Conservation (phyloP, 2,113 vertebrate genomes). For the Tursiops truncatus region DNA sequence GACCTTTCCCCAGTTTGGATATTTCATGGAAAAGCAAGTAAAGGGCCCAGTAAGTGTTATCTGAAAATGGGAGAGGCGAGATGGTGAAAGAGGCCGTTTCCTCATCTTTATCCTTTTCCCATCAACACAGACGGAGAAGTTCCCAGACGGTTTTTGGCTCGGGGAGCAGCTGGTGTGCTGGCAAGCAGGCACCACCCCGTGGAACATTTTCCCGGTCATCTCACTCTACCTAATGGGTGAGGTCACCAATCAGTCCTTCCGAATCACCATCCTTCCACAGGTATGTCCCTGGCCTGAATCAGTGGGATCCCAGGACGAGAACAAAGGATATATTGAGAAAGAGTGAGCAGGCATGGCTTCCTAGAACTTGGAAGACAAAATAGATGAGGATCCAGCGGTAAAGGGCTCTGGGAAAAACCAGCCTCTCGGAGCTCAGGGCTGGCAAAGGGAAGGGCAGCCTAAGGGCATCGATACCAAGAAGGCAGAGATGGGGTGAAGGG, state of each 20-base stretch:
- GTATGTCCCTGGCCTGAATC: constrained; percentile 77
- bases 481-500: neutral
- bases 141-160: constrained; percentile 96
- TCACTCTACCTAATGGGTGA: constrained; percentile 98
- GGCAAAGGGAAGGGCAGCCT: neutral
- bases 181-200: constrained; percentile 96
- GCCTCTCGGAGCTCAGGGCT: neutral
- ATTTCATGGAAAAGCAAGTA: neutral
- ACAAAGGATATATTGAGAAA: neutral
- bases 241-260: constrained; percentile 96
- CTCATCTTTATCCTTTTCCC: neutral
- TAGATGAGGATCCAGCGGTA: neutral
- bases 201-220: constrained; percentile 98
- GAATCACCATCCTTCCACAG: constrained; percentile 98
- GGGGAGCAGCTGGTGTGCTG: constrained; percentile 99
- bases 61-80: neutral
- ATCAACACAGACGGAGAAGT: constrained; percentile 92
- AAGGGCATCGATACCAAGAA: neutral
- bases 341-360: neutral
- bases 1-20: neutral
- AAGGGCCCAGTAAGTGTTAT: neutral
- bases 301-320: neutral
- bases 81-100: neutral
- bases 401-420: neutral
- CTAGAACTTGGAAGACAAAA: neutral